Conservation (phyloP, 2,888 invertebrate species). For the Chesias legatella region DNA sequence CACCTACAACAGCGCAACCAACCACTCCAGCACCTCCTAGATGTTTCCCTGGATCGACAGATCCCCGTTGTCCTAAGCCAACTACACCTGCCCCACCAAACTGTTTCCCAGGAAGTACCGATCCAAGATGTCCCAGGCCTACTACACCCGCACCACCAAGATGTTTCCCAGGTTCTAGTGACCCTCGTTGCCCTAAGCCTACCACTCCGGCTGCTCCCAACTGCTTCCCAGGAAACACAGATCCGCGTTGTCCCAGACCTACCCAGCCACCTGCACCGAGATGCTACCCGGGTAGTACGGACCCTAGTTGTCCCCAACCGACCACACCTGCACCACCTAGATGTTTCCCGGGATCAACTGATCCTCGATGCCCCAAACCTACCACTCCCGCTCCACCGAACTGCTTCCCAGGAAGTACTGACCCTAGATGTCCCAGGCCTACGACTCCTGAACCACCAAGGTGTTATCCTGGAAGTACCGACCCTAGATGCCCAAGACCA, state of each 20-base stretch:
- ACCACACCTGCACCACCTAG: slow-evolving; percentile 35
- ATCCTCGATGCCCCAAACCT: slow-evolving; percentile 40
- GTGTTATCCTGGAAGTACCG: slow-evolving; percentile 36
- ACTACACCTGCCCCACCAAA: slow-evolving; percentile 19
- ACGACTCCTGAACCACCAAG: slow-evolving; percentile 30
- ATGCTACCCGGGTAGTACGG: slow-evolving; percentile 41
- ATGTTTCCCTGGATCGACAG: slow-evolving; percentile 3
- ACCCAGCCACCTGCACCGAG: slow-evolving; percentile 40
- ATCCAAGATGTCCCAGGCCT: slow-evolving; percentile 44
- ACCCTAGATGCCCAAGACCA: slow-evolving; percentile 35
- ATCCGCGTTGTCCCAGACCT: slow-evolving; percentile 36
- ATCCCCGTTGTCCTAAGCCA: slow-evolving; percentile 15
- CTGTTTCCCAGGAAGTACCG: slow-evolving; percentile 31
- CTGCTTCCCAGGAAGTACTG: slow-evolving; percentile 28
- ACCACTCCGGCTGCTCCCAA: slow-evolving; percentile 30
- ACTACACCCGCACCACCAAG: slow-evolving; percentile 29
- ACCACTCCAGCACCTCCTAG: no score
- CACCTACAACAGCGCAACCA: slow-evolving; percentile 7
- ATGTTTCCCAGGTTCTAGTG: slow-evolving; percentile 37
- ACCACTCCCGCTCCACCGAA: slow-evolving; percentile 30
- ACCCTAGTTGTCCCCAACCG: slow-evolving; percentile 47
- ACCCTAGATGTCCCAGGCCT: slow-evolving; percentile 29
- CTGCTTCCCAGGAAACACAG: slow-evolving; percentile 33
- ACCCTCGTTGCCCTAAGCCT: slow-evolving; percentile 33
- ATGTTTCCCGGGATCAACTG: slow-evolving; percentile 30